phyloP scores from a whole-genome alignment of 2,113 vertebrate genomes.

The Cichladusa arquata region DNA sequence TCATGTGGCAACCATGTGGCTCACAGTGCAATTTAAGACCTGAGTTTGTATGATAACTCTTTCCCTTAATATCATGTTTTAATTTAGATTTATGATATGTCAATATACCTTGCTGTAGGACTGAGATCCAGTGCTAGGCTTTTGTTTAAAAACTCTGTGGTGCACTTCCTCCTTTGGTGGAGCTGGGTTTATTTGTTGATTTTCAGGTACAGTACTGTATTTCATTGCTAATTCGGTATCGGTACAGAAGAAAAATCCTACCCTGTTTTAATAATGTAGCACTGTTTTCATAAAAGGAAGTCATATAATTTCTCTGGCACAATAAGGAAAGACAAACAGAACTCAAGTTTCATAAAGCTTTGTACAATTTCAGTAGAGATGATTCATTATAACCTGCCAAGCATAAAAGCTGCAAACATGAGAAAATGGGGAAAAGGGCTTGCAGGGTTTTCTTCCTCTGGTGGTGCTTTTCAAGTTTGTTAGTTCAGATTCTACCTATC shows the following conservation, averaged over 20 bases:
- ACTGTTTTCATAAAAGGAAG: conserved; percentile 2
- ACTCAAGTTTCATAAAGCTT: background rate
- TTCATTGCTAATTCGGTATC: background rate
- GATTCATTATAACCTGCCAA: background rate
- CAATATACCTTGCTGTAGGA: background rate
- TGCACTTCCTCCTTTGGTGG: background rate
- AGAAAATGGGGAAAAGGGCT: background rate
- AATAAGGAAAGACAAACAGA: conserved; percentile 8
- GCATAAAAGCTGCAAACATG: background rate
- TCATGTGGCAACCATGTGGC: background rate
- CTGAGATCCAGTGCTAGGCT: background rate
- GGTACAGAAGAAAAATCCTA: background rate
- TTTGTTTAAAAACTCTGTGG: background rate
- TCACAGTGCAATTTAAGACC: background rate
- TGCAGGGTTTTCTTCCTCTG: background rate
- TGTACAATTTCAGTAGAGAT: background rate
- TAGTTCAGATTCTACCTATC: background rate
- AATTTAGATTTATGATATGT: background rate
- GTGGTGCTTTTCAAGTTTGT: background rate
- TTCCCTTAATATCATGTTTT: background rate
- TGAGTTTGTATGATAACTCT: background rate
- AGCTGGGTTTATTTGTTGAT: conserved; percentile 20
- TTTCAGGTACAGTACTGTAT: background rate
- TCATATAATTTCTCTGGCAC: background rate
- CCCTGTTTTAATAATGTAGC: background rate